Base-by-base conservation (phyloP, 2,888 invertebrate genomes). In the Ennomos erosarius region DNA sequence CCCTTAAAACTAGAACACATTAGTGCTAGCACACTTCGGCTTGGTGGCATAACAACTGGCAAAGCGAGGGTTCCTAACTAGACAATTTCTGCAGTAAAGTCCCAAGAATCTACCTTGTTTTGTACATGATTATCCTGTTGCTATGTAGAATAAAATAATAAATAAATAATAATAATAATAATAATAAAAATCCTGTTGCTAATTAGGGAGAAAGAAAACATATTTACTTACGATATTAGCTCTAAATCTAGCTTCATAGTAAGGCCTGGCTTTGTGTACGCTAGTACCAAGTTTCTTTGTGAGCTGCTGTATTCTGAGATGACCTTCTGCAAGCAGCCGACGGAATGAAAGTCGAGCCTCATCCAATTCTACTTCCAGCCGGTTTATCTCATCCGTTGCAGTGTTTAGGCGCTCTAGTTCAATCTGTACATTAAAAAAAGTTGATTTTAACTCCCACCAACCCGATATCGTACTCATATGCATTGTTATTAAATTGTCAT, bases 331-430 rank as follows among this genome's bases (percentile, higher is more conserved):
- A 35, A 98, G 93, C 53, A 97, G 92, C 63, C 96, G 94, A 53
- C 97, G 94, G 87, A 98, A 98, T 38, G 95, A 95, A 54, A 95
- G 94, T 78, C 98, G 94, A 1, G 97, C 96, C 79, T 97, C 98
- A 85, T 98, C 98, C 74, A 98, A 91, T 85, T 98, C 97, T 67
- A 97, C 96, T 91, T 98, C 98, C 65, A 97, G 93, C 74, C 96
- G 95, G 88, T 98, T 98, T 76, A 98, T 98, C 85, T 97, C 97
- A 93, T 98, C 97, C 53, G 98, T 98, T 33, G 98, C 96, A 74
- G 96, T 96, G 85, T 98, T 98, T 62, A 98, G 93, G 77, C 96
- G 95, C 82, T 98, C 98, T 81, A 98, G 91, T 89, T 98, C 98
- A 77, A 97, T 94, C 96, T 96, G 84, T 45, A 82, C 48, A 52